Evolutionary conservation across 2,113 vertebrate species (phyloP), one percentile per base, ranked within the genome.

Genomic region (Rhinolophus sinicus): DNA sequence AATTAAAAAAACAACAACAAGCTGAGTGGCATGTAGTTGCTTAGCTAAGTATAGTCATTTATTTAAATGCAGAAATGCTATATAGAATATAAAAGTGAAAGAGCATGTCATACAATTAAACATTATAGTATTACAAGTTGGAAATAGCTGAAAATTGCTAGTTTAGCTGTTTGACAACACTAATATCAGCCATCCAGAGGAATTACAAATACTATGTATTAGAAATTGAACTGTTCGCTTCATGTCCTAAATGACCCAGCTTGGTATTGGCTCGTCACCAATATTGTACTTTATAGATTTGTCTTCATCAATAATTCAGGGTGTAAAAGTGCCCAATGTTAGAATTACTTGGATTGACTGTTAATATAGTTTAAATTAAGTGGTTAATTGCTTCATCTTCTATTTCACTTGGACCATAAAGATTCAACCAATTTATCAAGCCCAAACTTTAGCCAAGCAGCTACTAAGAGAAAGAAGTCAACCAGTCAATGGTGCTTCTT

Each of bases 341-440:
- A 78, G 56, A 96, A 96, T 90, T 67, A 73, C 85, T 85, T 85
- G 24, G 11, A 95, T 65, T 93, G 77, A 92, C 77, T 93, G 44
- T 83, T 96, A 76, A 83, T 82, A 50, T 75, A 40, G 56, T 86
- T 96, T 95, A 94, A 93, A 96, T 94, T 92, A 95, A 75, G 81
- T 96, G 64, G 77, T 62, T 89, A 94, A 92, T 96, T 90, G 50
- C 44, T 95, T 96, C 33, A 69, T 81, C 21, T 96, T 95, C 50
- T 86, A 26, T 93, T 90, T 97, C 21, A 62, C 33, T 90, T 90
- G 69, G 24, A 54, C 50, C 16, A 60, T 65, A 65, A 82, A 89
- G 60, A 88, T 62, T 75, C 24, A 54, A 90, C 50, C 22, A 26
- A 90, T 84, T 93, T 78, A 69, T 9, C 54, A 97, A 97, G 1